These are phyloP conservation scores for Brachypterus glaber DNA, from an alignment of 2,888 invertebrate genomes.

Conservation along the genomic window DNA sequence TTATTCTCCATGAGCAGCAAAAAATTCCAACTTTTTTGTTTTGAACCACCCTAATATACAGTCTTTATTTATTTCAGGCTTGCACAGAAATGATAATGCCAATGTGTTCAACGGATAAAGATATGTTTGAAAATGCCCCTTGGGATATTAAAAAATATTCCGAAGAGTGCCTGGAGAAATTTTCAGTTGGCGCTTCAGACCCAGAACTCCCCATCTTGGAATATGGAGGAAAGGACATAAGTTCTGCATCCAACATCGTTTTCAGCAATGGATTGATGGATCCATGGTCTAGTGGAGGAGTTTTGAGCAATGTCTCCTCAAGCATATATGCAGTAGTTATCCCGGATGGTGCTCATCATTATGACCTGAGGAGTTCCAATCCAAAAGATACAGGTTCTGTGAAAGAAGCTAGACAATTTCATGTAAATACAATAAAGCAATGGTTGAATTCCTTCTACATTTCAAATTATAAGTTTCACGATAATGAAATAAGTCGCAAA, in stretches of 20 bases:
- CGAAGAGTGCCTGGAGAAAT: slow-evolving; percentile 59
- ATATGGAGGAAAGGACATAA: slow-evolving; percentile 73
- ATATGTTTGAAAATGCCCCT: slow-evolving; percentile 70
- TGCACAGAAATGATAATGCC: slow-evolving; percentile 99
- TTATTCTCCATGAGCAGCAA: no score
- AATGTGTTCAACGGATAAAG: slow-evolving; percentile 60
- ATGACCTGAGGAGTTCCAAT: slow-evolving; percentile 64
- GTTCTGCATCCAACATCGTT: slow-evolving; percentile 58
- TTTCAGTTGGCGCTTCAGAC: slow-evolving; percentile 54
- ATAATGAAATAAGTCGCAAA: no score
- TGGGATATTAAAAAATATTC: slow-evolving; percentile 66
- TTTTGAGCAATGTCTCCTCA: slow-evolving; percentile 57
- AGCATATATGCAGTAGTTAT: slow-evolving; percentile 62
- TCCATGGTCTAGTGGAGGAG: slow-evolving; percentile 82
- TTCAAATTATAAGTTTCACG: no score
- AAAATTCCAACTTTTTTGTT: no score
- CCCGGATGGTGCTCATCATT: slow-evolving; percentile 76
- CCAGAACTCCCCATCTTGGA: slow-evolving; percentile 55
- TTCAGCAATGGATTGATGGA: slow-evolving; percentile 80
- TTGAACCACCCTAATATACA: no score
- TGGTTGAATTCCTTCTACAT: slow-evolving; percentile 50
- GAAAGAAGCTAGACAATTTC: slow-evolving; percentile 50
- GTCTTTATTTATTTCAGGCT: slow-evolving; percentile 44
- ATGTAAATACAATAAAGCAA: slow-evolving; percentile 49
- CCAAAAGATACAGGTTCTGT: slow-evolving; percentile 59